Base-by-base conservation (phyloP, 2,113 vertebrate genomes). In the Bostrychus sinensis region DNA sequence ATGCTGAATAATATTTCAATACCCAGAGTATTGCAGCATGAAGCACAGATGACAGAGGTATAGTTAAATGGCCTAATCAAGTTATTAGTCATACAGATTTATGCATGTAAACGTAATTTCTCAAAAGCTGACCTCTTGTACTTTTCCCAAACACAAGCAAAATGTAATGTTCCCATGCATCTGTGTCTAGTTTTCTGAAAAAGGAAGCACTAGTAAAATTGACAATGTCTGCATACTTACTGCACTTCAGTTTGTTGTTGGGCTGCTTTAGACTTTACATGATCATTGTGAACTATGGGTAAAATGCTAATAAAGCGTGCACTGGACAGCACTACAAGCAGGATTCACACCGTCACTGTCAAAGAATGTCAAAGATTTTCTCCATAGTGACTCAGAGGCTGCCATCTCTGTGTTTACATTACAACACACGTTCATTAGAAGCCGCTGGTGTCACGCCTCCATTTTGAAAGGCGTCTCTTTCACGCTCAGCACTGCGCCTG, bases 351-450 rank as follows among this genome's bases (percentile, higher is more conserved):
- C 4, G 23, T 84, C 70, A 77, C 25, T 19, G 45, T 48, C 3
- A 0, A 69, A 66, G 83, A 88, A 89, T 83, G 81, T 34, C 0
- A 42, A 56, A 61, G 70, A 48, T 48, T 66, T 72, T 66, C 72
- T 51, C 26, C 11, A 3, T 16, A 51, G 39, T 83, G 77, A 87
- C 72, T 82, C 70, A 85, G 56, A 46, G 9, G n/a, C 42, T 65
- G 50, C 1, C 17, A 8, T 37, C 72, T 69, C 55, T 77, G 62
- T 74, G 61, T 81, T 86, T 77, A 75, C 43, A 68, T 79, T 65
- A 80, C 77, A 75, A 63, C 56, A 78, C 32, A 4, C 43, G 7
- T 56, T 62, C 53, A 73, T 76, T 57, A 57, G 48, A 46, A 64
- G 45, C 51, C 20, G 1, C 75, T 12, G 5, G 34, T 61, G 25